Evolutionary conservation across 2,113 vertebrate species (phyloP), one percentile per base, ranked within the genome.

Genomic region (Catharus fuscescens): DNA sequence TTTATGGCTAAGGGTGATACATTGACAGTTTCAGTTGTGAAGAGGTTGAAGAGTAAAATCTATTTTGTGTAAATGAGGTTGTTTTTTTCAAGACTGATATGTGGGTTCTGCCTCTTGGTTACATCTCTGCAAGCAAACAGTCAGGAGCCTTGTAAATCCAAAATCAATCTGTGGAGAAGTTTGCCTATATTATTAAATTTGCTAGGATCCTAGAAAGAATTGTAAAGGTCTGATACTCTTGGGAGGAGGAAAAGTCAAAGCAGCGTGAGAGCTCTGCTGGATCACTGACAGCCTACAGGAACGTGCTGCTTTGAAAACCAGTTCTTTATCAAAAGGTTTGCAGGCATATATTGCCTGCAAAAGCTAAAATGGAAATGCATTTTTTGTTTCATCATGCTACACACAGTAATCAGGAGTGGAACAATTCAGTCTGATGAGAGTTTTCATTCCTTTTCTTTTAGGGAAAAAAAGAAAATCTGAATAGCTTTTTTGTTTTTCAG

Each of bases 361-460:
- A 73, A 90, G 67, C 76, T 90, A 53, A 94, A 96, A 94, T 92
- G 83, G 82, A 92, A 96, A 96, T 65, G 53, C 25, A 45, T 79
- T 97, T 94, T 92, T 93, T 90, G 73, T 96, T 95, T 92, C 90
- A 64, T 90, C 88, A 60, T 77, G 85, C 61, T 96, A 80, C 66
- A 88, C 80, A 71, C 36, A 88, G 90, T 71, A 86, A 95, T 96
- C 92, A 80, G 90, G 76, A 93, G 79, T 64, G 91, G 82, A 94
- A 96, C 85, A 94, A 96, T 93, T 92, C 88, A 84, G 86, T 94
- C 88, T 96, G 96, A 95, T 94, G 93, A 90, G 79, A 93, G 88
- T 94, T 96, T 96, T 94, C 72, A 57, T 67, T 93, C 28, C 25
- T 74, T 93, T 90, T 86, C 79, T 92, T 88, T 71, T 12, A 65